Evolutionary conservation across 2,888 invertebrate species (phyloP), one percentile per base, ranked within the genome.

Genomic region (Unio pictorum): DNA sequence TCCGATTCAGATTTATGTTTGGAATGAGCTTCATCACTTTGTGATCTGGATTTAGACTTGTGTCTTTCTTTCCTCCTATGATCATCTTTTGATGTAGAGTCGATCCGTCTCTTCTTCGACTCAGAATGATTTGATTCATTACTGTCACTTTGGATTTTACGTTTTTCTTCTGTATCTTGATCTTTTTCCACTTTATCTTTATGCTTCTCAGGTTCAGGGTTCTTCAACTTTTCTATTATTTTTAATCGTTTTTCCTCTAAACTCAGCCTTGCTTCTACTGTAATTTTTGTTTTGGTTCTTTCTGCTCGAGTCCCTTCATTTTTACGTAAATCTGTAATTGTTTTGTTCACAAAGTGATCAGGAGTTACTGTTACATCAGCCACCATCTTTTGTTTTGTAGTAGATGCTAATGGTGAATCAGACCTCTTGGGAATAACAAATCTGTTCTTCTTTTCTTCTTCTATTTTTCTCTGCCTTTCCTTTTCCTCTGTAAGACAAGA

Each of bases 361-460:
- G 45, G 45, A 45, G 45, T 45, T 11, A 45, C 45, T 45, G 45
- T 8, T 45, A 45, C 11, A 45, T 45, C 45, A 11, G 11, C 45
- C 45, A 45, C 45, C 54, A n/a, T 55, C 28, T 55, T 30, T 56
- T 8, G 23, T 23, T 61, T 61, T 54, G 20, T 57, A 61, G 17
- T 30, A 55, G 17, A 30, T 60, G 61, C 30, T 45, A 45, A 45
- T 0, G 45, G 45, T 45, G 45, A 45, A 45, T 45, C 45, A 45
- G 56, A 55, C 66, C 75, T 81, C 62, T 76, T 78, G 15, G 81
- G 81, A 58, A 81, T 81, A 55, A 66, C 67, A 67, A 81, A 80
- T 20, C 69, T 69, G 64, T 78, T 80, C 34, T 71, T 80, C 54
- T 78, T 73, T 68, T 76, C 75, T 58, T 77, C 69, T 55, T 72